Conservation (phyloP, 1,140 invertebrate species). For the Planococcus citri region DNA sequence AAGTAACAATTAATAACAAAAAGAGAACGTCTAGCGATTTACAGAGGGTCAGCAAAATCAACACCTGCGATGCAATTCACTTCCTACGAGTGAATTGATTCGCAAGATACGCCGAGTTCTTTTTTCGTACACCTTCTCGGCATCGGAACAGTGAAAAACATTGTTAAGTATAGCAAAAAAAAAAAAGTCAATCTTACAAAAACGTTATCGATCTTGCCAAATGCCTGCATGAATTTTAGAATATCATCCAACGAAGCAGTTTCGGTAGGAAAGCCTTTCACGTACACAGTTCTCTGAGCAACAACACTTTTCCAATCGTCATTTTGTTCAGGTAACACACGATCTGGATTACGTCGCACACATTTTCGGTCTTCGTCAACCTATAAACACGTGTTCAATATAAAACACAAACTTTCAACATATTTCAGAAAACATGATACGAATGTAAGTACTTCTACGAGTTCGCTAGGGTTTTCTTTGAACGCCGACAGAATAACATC, state of each 20-base stretch:
- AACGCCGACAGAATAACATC: conserved; percentile 60
- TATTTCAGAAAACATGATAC: not conserved
- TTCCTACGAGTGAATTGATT: no score
- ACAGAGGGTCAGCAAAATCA: no score
- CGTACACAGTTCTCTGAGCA: conserved; percentile 62
- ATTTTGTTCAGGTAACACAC: conserved; percentile 71
- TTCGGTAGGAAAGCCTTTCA: conserved; percentile 75
- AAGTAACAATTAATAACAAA: no score
- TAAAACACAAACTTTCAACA: not conserved
- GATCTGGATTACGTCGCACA: conserved; percentile 58
- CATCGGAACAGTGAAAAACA: no score
- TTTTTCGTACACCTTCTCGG: no score
- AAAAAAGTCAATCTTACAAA: no score
- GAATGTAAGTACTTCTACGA: conserved; percentile 27
- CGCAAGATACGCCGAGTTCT: no score
- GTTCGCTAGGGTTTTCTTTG: conserved; percentile 44
- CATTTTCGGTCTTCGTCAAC: conserved; percentile 58
- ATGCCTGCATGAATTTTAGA: conserved; percentile 56
- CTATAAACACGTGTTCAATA: not conserved
- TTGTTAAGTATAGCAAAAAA: no score
- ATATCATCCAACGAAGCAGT: conserved; percentile 50
- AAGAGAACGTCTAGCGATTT: no score
- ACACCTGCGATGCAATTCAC: no score
- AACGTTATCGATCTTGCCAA: conserved; percentile 56
- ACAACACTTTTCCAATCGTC: conserved; percentile 69